phyloP scores from a whole-genome alignment of 2,113 vertebrate species.

The Thamnaconus septentrionalis region DNA sequence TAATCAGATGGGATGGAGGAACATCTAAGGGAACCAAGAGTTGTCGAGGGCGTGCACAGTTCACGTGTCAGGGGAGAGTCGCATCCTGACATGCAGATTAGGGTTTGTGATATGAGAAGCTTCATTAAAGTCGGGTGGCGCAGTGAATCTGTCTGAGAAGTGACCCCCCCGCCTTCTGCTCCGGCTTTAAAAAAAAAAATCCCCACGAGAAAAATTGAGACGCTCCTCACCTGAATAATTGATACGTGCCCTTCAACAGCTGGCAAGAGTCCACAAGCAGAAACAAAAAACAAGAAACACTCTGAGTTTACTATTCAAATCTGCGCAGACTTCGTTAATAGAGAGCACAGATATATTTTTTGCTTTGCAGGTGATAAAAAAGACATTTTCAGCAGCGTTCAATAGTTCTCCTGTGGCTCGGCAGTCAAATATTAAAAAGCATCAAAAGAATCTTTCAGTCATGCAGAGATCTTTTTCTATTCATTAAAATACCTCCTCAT shows the following conservation, averaged over 20 bases:
- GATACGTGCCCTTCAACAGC: slow-evolving; percentile 38
- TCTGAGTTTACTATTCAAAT: slow-evolving; percentile 41
- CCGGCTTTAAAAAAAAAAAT: slow-evolving; percentile 10
- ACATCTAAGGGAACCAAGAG: no score
- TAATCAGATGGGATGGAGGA: no score
- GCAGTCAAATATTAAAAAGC: slow-evolving; percentile 42
- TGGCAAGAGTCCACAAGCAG: slow-evolving; percentile 51
- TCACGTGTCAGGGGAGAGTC: slow-evolving; percentile 24
- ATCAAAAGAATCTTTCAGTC: slow-evolving; percentile 24
- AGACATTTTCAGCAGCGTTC: slow-evolving; percentile 18
- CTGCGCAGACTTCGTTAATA: slow-evolving; percentile 50
- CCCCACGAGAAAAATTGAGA: slow-evolving; percentile 44
- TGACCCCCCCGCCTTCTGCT: slow-evolving; percentile 35
- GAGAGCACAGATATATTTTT: slow-evolving; percentile 28
- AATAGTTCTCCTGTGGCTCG: slow-evolving; percentile 29
- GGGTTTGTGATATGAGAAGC: slow-evolving; percentile 8
- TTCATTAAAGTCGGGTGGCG: slow-evolving; percentile 27
- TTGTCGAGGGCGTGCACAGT: not conserved
- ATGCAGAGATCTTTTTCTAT: slow-evolving; percentile 26
- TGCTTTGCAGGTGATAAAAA: slow-evolving; percentile 1
- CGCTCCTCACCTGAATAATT: slow-evolving; percentile 63
- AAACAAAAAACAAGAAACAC: slow-evolving; percentile 47
- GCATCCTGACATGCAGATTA: not conserved
- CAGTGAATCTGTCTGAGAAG: slow-evolving; percentile 12
- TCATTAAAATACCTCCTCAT: slow-evolving; percentile 38